Evolutionary conservation across 2,113 vertebrate genomes (phyloP).

Genomic region (Hippotragus niger): DNA sequence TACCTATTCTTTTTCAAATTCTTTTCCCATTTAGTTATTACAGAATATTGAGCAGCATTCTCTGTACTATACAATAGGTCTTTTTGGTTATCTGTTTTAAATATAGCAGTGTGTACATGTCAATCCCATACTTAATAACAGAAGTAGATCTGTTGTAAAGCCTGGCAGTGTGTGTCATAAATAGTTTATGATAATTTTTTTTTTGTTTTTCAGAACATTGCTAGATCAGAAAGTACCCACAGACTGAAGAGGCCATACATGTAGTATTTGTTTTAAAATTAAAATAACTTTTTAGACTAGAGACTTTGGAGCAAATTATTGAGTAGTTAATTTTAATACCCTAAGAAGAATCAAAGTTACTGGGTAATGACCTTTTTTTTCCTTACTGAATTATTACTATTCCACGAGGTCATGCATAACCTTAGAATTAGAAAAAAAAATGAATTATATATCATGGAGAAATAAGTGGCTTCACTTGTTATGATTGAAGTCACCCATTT

Average conservation of each 20-base stretch:
- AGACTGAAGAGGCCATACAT: neutral
- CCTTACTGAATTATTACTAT: neutral
- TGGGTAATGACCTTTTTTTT: neutral
- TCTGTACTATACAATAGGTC: neutral
- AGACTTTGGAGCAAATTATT: neutral
- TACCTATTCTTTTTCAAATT: neutral
- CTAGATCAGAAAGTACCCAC: neutral
- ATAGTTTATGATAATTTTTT: constrained; percentile 8
- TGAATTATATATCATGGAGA: neutral
- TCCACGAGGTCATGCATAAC: neutral
- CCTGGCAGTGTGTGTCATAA: neutral
- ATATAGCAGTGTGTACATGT: neutral
- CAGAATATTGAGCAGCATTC: neutral
- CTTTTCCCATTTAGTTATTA: neutral
- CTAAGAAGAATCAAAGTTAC: constrained; percentile 9
- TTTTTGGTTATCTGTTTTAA: neutral
- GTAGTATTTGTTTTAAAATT: neutral
- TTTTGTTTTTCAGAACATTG: constrained; percentile 26
- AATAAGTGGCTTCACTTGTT: neutral
- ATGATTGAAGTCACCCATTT: neutral
- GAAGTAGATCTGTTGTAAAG: neutral
- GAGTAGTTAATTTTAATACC: neutral
- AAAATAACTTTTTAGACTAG: constrained; percentile 24
- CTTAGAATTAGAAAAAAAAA: neutral
- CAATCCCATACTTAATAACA: neutral